Evolutionary conservation across 1,140 invertebrate species (phyloP).

Genomic region (Cotesia typhae): DNA sequence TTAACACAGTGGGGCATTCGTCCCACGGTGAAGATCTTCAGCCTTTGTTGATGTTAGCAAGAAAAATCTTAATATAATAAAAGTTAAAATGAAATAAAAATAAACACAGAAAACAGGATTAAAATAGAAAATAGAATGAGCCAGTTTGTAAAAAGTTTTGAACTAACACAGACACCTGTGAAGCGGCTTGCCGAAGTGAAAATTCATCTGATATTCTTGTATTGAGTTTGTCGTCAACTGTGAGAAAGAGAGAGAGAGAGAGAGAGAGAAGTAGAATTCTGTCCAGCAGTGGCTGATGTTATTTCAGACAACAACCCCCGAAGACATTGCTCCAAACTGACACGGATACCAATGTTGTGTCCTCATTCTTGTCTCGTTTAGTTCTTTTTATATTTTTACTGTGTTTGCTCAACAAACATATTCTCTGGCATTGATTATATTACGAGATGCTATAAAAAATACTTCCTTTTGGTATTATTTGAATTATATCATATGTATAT

Average conservation of each 20-base stretch:
- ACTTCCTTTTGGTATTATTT: conserved; percentile 16
- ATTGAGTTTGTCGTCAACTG: neutral
- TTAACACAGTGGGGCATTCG: conserved; percentile 10
- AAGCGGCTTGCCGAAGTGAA: neutral
- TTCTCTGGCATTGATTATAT: conserved; percentile 25
- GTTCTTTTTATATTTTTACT: conserved; percentile 26
- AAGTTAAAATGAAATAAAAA: neutral
- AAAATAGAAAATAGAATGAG: neutral
- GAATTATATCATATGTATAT: no score
- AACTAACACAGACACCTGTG: conserved; percentile 27
- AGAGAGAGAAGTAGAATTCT: no score
- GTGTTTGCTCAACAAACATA: conserved; percentile 37
- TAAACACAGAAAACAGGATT: neutral
- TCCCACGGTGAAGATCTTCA: neutral
- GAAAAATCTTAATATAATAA: conserved; percentile 2
- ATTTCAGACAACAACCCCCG: conserved; percentile 40
- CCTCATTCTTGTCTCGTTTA: conserved; percentile 11
- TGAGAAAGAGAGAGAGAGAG: no score
- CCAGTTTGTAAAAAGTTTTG: neutral
- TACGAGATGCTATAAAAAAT: conserved; percentile 27
- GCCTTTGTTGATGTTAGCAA: conserved; percentile 21
- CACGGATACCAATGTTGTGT: conserved; percentile 27
- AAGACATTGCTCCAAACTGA: conserved; percentile 22
- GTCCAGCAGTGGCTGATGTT: conserved; percentile 29
- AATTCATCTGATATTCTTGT: conserved; percentile 29